Evolutionary conservation across 2,888 invertebrate species (phyloP).

Genomic region (Tromatobia lineatoria): DNA sequence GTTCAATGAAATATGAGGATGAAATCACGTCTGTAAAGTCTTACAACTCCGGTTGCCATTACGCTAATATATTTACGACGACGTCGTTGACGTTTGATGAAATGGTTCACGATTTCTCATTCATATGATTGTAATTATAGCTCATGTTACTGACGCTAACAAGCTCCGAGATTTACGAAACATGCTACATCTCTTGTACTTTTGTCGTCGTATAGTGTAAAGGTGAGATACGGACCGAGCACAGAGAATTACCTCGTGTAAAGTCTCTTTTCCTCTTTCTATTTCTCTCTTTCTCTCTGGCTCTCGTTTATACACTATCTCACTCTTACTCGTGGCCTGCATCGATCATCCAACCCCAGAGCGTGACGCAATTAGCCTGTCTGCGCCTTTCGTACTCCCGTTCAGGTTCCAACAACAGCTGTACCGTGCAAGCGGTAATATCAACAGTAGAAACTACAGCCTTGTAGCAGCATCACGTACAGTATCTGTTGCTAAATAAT

Average conservation of each 20-base stretch:
- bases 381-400: conserved; percentile 60
- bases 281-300: conserved; percentile 1
- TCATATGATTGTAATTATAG: conserved; percentile 16
- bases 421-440: conserved; percentile 12
- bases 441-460: conserved; percentile 22
- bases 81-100: background rate
- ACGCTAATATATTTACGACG: background rate
- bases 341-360: conserved; percentile 56
- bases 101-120: background rate
- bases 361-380: conserved; percentile 67
- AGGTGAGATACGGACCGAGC: conserved; percentile 29
- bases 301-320: conserved; percentile 6
- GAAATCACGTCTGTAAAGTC: background rate
- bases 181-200: conserved; percentile 12
- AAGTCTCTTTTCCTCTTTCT: background rate
- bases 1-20: too few relatives aligned
- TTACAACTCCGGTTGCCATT: background rate
- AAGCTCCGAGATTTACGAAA: conserved; percentile 13
- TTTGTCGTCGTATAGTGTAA: conserved; percentile 25
- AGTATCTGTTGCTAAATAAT: conserved; percentile 16
- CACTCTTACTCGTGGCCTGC: conserved; percentile 49
- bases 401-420: conserved; percentile 14
- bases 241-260: conserved; percentile 39
- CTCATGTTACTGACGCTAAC: background rate
- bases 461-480: conserved; percentile 25